Conservation (phyloP, 2,113 vertebrate genomes). For the Mellivora capensis region DNA sequence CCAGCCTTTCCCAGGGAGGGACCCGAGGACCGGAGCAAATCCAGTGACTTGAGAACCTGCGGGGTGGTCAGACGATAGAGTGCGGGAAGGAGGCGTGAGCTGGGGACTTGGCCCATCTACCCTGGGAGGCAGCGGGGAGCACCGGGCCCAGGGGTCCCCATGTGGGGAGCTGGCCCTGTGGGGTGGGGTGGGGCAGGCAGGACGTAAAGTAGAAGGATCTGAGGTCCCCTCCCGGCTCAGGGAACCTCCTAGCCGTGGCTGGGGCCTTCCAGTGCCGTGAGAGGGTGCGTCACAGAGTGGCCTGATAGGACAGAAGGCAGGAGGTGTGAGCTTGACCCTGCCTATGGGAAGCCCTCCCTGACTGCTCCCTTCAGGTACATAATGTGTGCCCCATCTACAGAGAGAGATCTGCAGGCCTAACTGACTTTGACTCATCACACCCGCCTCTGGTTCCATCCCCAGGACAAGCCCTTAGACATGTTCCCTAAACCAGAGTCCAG, state of each 20-base stretch:
- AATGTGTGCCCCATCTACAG: fast-evolving
- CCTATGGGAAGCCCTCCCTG: background rate
- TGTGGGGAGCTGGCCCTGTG: background rate
- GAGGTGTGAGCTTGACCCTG: background rate
- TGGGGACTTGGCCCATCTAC: background rate
- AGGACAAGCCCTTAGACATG: background rate
- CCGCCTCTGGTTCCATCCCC: background rate
- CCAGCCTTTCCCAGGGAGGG: background rate
- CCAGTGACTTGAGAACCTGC: background rate
- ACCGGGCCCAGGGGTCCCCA: background rate
- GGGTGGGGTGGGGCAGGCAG: background rate
- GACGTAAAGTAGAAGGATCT: fast-evolving
- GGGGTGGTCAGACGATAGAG: fast-evolving
- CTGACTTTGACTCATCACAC: background rate
- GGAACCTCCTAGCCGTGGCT: background rate
- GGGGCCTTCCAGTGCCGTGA: fast-evolving
- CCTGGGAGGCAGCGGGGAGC: background rate
- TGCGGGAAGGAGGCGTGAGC: background rate
- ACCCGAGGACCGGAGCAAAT: background rate
- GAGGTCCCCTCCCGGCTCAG: background rate
- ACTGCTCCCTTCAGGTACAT: background rate
- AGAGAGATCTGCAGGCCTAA: background rate
- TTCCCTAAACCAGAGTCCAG: background rate
- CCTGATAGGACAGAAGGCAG: background rate
- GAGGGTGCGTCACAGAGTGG: fast-evolving